phyloP scores from a whole-genome alignment of 1,140 invertebrate species.

The Drosophila athabasca region DNA sequence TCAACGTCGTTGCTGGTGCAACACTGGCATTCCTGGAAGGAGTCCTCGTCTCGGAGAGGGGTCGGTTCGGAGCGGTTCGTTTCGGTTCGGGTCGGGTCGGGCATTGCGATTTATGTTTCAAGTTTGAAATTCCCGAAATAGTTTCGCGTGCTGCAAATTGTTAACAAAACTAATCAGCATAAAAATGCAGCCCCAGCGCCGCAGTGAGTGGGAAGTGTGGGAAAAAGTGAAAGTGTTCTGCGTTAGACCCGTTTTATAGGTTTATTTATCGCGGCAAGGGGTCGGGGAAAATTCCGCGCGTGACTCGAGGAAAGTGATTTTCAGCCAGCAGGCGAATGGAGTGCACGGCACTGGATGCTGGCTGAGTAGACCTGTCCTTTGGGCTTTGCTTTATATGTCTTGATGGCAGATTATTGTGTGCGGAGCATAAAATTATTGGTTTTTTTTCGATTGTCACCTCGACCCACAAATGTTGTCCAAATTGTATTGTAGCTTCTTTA shows the following conservation, averaged over 20 bases:
- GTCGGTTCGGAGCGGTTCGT: neutral
- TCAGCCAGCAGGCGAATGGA: constrained; percentile 14
- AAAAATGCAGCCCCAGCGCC: constrained; percentile 57
- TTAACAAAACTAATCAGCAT: constrained; percentile 79
- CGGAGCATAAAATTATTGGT: no score
- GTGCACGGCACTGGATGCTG: neutral
- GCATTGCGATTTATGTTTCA: constrained; percentile 67
- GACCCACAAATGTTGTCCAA: neutral
- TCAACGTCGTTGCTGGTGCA: constrained; percentile 26
- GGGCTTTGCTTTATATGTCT: no score
- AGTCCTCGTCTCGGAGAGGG: neutral
- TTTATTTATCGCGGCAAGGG: constrained; percentile 34
- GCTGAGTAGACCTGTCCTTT: no score
- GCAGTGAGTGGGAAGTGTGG: constrained; percentile 1
- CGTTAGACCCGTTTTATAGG: constrained; percentile 43
- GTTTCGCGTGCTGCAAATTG: constrained; percentile 78
- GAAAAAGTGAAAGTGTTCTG: constrained; percentile 65
- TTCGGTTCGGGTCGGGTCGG: neutral
- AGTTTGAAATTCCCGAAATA: constrained; percentile 75
- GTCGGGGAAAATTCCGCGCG: constrained; percentile 1
- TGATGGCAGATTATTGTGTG: no score
- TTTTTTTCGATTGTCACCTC: neutral
- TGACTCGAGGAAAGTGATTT: constrained; percentile 7
- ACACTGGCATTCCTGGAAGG: neutral
- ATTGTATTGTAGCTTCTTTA: neutral